Base-by-base conservation (phyloP, 2,888 invertebrate genomes). In the Hyles lineata region DNA sequence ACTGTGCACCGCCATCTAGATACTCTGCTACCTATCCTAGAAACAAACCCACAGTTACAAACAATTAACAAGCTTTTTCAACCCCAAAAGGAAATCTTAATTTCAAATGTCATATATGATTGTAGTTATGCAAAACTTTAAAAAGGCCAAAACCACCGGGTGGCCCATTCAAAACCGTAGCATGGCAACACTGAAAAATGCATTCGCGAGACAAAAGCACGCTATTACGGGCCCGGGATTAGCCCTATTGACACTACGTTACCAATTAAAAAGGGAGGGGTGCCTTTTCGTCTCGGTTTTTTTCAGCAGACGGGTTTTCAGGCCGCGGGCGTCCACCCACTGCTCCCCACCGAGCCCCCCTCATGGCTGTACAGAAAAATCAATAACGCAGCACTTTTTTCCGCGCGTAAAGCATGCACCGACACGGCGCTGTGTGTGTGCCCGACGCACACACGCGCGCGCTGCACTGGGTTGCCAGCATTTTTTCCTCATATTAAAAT, bases 301-400 rank as follows among this genome's bases (percentile, higher is more conserved):
- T 94, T 94, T 94, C 94, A 94, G 90, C 93, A 93, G 94, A 93
- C 94, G 92, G 90, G 92, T 94, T 93, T 94, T 94, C 94, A 94
- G 94, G 93, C 94, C 93, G 92, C 93, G 91, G 91, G 93, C 90
- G 92, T 81, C 84, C 80, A 84, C 81, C 84, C 80, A 78, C 75
- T 76, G 82, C 82, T 77, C 85, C 87, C 83, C 78, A 84, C 87
- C 83, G 79, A 77, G 72, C 80, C 83, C 83, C 87, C 87, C 88
- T 83, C 90, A 83, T 89, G 88, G 90, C 92, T 90, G 93, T 92
- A 92, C 91, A 92, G 95, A 92, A 95, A 95, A 95, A 95, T 95
- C 95, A 95, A 95, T 95, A 95, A 93, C 95, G 95, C 95, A 95
- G 95, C 94, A 93, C 92, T 94, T 95, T 95, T 95, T 95, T 95